A percentile compares a stretch with the other conserved stretches of the same genome.
phyloP scores from a whole-genome alignment of 2,113 vertebrate species.

The Bufo gargarizans region DNA sequence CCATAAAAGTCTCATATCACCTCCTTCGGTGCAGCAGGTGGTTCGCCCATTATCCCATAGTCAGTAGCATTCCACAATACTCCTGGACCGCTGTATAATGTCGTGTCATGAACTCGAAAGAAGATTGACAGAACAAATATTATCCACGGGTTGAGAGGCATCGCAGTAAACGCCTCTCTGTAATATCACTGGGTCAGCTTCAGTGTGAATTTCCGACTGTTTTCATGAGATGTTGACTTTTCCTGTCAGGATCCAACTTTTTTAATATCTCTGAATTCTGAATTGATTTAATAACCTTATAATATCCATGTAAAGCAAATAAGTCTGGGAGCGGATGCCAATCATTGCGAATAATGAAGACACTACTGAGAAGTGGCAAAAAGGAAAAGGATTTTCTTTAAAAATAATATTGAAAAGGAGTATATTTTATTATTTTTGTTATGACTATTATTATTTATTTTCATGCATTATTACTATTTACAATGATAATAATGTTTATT shows the following conservation, averaged over 20 bases:
- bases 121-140: slow-evolving; percentile 48
- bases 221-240: slow-evolving; percentile 15
- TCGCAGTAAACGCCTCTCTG: background rate
- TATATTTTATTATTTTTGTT: too few species aligned
- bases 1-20: too few species aligned
- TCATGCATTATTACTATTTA: too few species aligned
- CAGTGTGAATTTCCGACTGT: slow-evolving; percentile 1
- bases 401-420: too few species aligned
- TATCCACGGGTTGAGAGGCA: slow-evolving; percentile 13
- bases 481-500: too few species aligned
- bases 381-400: too few species aligned
- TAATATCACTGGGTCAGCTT: slow-evolving; percentile 26
- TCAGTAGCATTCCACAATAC: background rate
- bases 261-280: background rate
- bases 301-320: background rate
- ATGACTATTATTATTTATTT: too few species aligned
- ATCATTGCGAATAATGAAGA: too few species aligned
- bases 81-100: background rate
- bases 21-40: background rate
- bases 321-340: background rate
- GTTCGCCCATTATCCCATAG: background rate
- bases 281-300: background rate
- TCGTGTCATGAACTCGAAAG: background rate
- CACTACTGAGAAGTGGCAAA: too few species aligned
- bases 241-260: background rate